Base-by-base conservation (phyloP, 1,140 invertebrate genomes). In the Brachionus sp. region DNA sequence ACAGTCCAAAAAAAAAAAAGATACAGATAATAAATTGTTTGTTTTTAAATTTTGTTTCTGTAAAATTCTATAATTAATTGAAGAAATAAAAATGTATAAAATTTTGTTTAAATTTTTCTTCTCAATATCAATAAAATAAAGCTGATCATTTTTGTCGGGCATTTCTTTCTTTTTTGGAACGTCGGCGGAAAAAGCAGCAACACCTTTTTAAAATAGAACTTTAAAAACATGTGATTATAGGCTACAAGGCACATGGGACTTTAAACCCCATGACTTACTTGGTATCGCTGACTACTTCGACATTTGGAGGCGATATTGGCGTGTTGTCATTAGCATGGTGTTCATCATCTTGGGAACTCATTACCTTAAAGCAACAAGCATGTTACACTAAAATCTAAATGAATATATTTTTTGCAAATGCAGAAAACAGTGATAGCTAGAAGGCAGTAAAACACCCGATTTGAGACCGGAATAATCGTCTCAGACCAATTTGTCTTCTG, bases 231-330 rank as follows among this genome's bases (percentile, higher is more conserved):
- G 25, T 66, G 25, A 33, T 66, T 6, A 16, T 12, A 66, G 10
- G 13, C 13, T 16, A 5, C 5, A 62, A 53, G 37, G 39, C 12
- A 64, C n/a, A 35, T 42, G 50, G 50, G 50, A 9, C 50, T 16
- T 9, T 0, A 12, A 6, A 19, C 9, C 13, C 25, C 64, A 44
- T 5, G 0, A 68, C 16, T 42, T 68, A 82, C 80, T 82, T 82
- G n/a, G 80, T 82, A 70, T 82, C 80, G 35, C 80, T 82, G 23
- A 82, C 57, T 39, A 82, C 80, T 53, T 82, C 80, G 39, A 82
- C 80, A 68, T 82, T 82, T 12, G 80, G 80, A 35, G 80, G 80
- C 16, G 80, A 82, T 66, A 66, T 66, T 44, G 80, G 57, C 35
- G 44, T 53, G 42, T 68, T 82, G 57, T 66, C 57, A 53, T 68